Conservation (phyloP, 2,888 invertebrate genomes). For the Hybos culiciformis region DNA sequence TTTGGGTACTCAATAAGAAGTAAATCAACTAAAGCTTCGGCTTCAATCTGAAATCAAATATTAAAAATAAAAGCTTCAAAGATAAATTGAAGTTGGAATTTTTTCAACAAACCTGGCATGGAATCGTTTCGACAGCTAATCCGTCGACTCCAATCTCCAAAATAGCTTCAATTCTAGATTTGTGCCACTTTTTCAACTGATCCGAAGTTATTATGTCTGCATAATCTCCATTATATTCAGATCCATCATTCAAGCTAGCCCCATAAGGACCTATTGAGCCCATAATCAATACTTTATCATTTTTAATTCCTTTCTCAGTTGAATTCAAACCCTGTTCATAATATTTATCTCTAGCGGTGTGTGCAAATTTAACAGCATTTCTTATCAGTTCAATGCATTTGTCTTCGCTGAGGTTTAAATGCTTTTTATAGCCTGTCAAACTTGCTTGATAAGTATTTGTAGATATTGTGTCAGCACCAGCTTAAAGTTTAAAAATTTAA, state of each 20-base stretch:
- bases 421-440: conserved; percentile 56
- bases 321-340: conserved; percentile 37
- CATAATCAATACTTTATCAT: conserved; percentile 50
- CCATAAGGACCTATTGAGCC: conserved; percentile 89
- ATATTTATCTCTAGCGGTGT: conserved; percentile 48
- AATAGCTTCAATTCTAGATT: conserved; percentile 60
- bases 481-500: conserved; percentile 32
- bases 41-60: conserved; percentile 46
- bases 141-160: conserved; percentile 66
- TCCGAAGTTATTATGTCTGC: conserved; percentile 45
- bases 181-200: conserved; percentile 67
- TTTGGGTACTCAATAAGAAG: conserved; percentile 54
- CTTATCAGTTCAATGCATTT: too few relatives aligned
- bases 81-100: too few relatives aligned
- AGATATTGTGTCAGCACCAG: conserved; percentile 79
- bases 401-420: too few relatives aligned
- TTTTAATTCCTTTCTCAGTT: conserved; percentile 18
- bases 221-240: conserved; percentile 77
- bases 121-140: conserved; percentile 80
- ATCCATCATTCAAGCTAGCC: conserved; percentile 72
- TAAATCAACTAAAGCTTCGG: conserved; percentile 63
- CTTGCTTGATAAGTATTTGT: conserved; percentile 85
- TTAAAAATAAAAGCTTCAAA: too few relatives aligned
- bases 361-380: too few relatives aligned
- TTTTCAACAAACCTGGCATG: conserved; percentile 43